A percentile compares a stretch with the other conserved stretches of the same genome.
These are phyloP conservation scores for Sceloporus tristichus DNA, from an alignment of 2,113 vertebrate species.

Conservation along the genomic window DNA sequence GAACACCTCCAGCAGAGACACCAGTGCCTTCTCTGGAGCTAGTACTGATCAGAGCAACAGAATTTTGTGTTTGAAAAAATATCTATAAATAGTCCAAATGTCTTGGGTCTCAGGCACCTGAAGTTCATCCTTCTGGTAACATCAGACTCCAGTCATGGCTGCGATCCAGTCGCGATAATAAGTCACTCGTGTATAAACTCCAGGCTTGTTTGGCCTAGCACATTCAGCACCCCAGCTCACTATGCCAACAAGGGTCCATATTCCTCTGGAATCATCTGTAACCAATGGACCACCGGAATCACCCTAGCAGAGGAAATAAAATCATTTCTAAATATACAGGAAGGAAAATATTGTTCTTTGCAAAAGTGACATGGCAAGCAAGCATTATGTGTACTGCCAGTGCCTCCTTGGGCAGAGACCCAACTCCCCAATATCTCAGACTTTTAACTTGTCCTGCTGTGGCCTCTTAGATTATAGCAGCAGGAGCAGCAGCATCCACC, in stretches of 20 bases:
- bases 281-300: slow-evolving; percentile 93
- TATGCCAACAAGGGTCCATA: slow-evolving; percentile 84
- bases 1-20: slow-evolving; percentile 25
- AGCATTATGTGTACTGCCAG: no score
- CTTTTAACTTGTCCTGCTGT: no score
- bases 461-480: no score
- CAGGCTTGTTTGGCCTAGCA: slow-evolving; percentile 79
- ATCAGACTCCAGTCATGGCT: slow-evolving; percentile 76
- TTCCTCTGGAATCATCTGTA: slow-evolving; percentile 76
- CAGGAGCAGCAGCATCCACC: no score
- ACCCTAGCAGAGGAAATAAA: slow-evolving; percentile 78
- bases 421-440: no score
- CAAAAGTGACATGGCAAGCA: neutral
- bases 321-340: slow-evolving; percentile 19
- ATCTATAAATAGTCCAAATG: neutral
- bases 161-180: slow-evolving; percentile 80
- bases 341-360: slow-evolving; percentile 13
- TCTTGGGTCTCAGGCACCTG: slow-evolving; percentile 40
- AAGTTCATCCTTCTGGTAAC: neutral
- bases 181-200: slow-evolving; percentile 80
- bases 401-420: no score
- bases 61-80: slow-evolving; percentile 38
- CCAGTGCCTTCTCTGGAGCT: slow-evolving; percentile 32
- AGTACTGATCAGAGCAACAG: slow-evolving; percentile 4
- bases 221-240: slow-evolving; percentile 86